phyloP scores from a whole-genome alignment of 2,888 invertebrate genomes.

The Acronicta leporina region DNA sequence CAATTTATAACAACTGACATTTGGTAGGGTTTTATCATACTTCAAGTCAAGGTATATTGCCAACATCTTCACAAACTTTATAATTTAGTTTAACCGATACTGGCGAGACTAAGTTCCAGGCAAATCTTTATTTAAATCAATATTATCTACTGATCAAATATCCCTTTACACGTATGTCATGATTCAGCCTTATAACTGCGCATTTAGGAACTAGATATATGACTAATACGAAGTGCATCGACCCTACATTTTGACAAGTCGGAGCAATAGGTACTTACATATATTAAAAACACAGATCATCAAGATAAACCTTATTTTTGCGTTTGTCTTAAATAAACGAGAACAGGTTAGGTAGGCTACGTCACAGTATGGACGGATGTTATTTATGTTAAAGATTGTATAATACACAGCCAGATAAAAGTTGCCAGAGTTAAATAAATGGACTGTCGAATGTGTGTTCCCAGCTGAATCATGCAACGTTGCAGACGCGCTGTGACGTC shows the following conservation, averaged over 20 bases:
- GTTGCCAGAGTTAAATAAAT: constrained; percentile 37
- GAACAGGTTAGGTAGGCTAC: constrained; percentile 60
- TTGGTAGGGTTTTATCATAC: constrained; percentile 17
- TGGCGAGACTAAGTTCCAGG: constrained; percentile 1
- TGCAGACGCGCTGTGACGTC: constrained; percentile 48
- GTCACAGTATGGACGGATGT: constrained; percentile 35
- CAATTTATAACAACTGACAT: constrained; percentile 14
- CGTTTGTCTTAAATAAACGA: constrained; percentile 64
- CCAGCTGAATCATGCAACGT: constrained; percentile 33
- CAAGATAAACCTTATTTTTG: constrained; percentile 64
- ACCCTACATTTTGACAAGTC: constrained; percentile 60
- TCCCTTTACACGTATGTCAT: constrained; percentile 18
- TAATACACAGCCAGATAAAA: constrained; percentile 37
- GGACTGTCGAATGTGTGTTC: constrained; percentile 26
- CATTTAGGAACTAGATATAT: constrained; percentile 54
- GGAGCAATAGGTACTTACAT: constrained; percentile 54
- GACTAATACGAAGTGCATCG: constrained; percentile 66
- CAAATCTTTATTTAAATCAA: no score
- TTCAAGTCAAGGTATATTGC: constrained; percentile 19
- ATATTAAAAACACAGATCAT: constrained; percentile 51
- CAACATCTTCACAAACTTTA: no score
- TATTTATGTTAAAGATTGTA: constrained; percentile 45
- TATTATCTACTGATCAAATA: constrained; percentile 12
- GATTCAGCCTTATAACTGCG: constrained; percentile 23
- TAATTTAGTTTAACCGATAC: no score